Percentiles rank a stretch among this genome's conserved stretches.
Conservation (phyloP, 2,113 vertebrate genomes). For the Anthoscopus minutus region DNA sequence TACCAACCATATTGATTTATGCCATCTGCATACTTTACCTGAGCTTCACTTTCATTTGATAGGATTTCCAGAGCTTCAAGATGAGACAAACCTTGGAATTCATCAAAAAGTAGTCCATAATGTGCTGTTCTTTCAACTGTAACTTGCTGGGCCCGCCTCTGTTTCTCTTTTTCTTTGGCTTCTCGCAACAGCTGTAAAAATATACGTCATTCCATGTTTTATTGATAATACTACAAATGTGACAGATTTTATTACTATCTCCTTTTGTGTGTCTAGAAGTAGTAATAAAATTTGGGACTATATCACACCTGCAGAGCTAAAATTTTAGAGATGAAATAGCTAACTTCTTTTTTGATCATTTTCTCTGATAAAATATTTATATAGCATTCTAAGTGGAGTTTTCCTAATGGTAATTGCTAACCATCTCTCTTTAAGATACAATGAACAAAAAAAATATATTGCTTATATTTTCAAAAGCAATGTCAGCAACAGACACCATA, state of each 20-base stretch:
- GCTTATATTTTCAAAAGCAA: neutral
- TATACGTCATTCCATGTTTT: neutral
- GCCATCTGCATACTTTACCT: slow-evolving; percentile 70
- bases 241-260: neutral
- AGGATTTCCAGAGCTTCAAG: slow-evolving; percentile 97
- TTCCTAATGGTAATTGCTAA: neutral
- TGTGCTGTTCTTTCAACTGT: slow-evolving; percentile 85
- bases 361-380: neutral
- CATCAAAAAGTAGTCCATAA: slow-evolving; percentile 94
- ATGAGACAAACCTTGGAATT: slow-evolving; percentile 95
- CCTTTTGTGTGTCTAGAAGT: neutral
- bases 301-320: neutral
- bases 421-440: neutral
- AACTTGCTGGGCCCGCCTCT: slow-evolving; percentile 81
- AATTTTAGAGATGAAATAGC: neutral
- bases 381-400: neutral
- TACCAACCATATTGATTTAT: neutral
- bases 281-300: neutral
- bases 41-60: slow-evolving; percentile 92
- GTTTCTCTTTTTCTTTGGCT: slow-evolving; percentile 95
- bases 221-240: neutral
- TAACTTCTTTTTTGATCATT: neutral
- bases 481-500: neutral
- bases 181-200: slow-evolving; percentile 87
- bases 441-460: neutral